These are phyloP conservation scores for Hippopotamyrus pictus DNA, from an alignment of 2,797 vertebrate species.

Conservation along the genomic window DNA sequence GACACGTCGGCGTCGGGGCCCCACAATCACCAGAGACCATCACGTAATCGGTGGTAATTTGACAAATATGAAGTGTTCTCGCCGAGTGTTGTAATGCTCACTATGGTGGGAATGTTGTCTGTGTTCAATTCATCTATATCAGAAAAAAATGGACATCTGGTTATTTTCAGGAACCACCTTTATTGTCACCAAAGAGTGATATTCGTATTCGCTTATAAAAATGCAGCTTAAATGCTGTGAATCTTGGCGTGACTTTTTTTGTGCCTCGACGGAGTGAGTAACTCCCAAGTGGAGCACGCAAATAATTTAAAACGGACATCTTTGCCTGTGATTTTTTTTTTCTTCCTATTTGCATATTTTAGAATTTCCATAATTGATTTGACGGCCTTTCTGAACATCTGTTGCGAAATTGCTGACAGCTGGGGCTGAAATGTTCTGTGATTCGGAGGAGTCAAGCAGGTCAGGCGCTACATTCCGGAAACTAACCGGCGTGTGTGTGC, in stretches of 20 bases:
- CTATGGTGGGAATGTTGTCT: background rate
- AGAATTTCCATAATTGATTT: constrained; percentile 20
- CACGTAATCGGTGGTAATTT: background rate
- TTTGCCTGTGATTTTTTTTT: background rate
- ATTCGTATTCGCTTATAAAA: background rate
- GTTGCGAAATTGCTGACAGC: constrained; percentile 3
- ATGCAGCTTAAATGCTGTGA: background rate
- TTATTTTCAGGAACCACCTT: background rate
- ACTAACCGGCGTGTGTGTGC: background rate
- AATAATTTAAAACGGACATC: constrained; percentile 16
- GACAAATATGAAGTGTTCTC: background rate
- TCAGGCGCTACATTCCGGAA: background rate
- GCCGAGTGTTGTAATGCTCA: background rate
- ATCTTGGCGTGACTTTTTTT: background rate
- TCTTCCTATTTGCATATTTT: constrained; percentile 14
- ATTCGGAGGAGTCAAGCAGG: background rate
- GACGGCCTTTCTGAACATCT: constrained; percentile 20
- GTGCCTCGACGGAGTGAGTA: background rate
- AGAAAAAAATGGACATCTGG: background rate
- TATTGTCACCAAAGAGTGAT: background rate
- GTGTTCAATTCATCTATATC: background rate
- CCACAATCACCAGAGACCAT: background rate
- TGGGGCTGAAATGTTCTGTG: background rate
- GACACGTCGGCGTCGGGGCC: background rate
- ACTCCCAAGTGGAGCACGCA: background rate